Evolutionary conservation across 2,888 invertebrate species (phyloP).

Genomic region (Mesorhabditis belari): DNA sequence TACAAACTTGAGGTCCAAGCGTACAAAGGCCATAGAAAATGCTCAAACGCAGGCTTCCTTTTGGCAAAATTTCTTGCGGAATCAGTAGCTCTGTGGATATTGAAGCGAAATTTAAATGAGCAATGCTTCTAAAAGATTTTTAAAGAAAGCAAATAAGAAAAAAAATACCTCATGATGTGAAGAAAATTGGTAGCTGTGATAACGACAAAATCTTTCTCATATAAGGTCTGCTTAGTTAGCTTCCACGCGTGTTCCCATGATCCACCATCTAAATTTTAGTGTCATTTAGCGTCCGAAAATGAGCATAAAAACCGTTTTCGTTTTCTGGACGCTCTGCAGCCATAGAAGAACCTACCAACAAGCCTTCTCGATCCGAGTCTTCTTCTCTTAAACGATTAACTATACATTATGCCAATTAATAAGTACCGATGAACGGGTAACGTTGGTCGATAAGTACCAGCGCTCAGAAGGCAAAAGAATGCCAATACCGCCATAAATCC

Average conservation of each 20-base stretch:
- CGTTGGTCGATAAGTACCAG: background rate
- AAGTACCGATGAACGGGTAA: background rate
- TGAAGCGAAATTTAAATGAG: constrained; percentile 52
- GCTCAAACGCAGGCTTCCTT: constrained; percentile 40
- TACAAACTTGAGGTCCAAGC: constrained; percentile 37
- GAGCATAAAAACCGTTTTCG: too few relatives aligned
- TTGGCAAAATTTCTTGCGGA: constrained; percentile 39
- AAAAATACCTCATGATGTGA: constrained; percentile 34
- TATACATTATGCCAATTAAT: too few relatives aligned
- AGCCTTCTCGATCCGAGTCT: too few relatives aligned
- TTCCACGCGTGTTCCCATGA: constrained; percentile 6
- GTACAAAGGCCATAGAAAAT: constrained; percentile 47
- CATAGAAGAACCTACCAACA: too few relatives aligned
- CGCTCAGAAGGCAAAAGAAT: background rate
- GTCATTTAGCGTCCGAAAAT: too few relatives aligned
- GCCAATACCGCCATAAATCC: background rate
- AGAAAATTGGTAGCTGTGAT: constrained; percentile 46
- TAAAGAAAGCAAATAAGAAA: background rate
- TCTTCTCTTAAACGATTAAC: too few relatives aligned
- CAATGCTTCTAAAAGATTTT: constrained; percentile 26
- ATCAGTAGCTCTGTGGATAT: constrained; percentile 50
- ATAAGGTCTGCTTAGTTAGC: constrained; percentile 33
- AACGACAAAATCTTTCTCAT: constrained; percentile 38
- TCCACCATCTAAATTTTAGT: background rate
- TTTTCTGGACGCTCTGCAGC: too few relatives aligned